Conservation (phyloP, 2,888 invertebrate genomes). For the Volucella inflata region DNA sequence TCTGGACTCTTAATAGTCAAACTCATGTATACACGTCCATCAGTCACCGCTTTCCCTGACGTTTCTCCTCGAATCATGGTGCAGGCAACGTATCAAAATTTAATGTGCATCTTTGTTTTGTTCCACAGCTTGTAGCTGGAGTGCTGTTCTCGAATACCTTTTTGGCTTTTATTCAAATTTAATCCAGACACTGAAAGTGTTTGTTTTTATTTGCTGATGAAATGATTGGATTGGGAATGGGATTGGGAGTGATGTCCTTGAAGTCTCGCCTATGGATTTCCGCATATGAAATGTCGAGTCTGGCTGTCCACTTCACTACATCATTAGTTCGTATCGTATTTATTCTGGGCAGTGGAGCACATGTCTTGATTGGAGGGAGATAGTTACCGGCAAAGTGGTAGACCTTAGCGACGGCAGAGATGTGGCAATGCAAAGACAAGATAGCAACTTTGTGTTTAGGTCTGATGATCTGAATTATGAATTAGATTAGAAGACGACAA, state of each 20-base stretch:
- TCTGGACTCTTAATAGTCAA: background rate
- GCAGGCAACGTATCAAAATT: slow-evolving; percentile 27
- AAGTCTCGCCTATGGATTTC: slow-evolving; percentile 81
- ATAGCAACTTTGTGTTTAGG: slow-evolving; percentile 11
- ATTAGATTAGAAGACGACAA: slow-evolving; percentile 36
- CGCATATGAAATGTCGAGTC: slow-evolving; percentile 78
- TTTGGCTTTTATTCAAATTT: slow-evolving; percentile 63
- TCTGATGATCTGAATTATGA: slow-evolving; percentile 44
- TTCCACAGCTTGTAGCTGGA: background rate
- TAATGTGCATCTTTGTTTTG: slow-evolving; percentile 27
- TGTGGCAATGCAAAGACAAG: background rate
- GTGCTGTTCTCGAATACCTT: slow-evolving; percentile 18
- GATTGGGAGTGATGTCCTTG: slow-evolving; percentile 81
- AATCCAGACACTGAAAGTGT: slow-evolving; percentile 71
- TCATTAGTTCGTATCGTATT: slow-evolving; percentile 56
- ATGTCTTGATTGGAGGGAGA: background rate
- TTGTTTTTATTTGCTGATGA: slow-evolving; percentile 69
- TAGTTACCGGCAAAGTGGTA: background rate
- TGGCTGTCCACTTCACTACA: slow-evolving; percentile 70
- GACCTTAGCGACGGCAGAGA: background rate
- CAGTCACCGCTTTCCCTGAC: background rate
- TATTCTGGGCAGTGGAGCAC: slow-evolving; percentile 14
- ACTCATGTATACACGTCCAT: background rate
- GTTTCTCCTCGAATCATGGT: slow-evolving; percentile 6
- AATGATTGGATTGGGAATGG: slow-evolving; percentile 66